Percentiles rank a stretch among this genome's conserved stretches.
These are phyloP conservation scores for Mycetomoellerius zeteki DNA, from an alignment of 1,140 invertebrate species.

Conservation along the genomic window DNA sequence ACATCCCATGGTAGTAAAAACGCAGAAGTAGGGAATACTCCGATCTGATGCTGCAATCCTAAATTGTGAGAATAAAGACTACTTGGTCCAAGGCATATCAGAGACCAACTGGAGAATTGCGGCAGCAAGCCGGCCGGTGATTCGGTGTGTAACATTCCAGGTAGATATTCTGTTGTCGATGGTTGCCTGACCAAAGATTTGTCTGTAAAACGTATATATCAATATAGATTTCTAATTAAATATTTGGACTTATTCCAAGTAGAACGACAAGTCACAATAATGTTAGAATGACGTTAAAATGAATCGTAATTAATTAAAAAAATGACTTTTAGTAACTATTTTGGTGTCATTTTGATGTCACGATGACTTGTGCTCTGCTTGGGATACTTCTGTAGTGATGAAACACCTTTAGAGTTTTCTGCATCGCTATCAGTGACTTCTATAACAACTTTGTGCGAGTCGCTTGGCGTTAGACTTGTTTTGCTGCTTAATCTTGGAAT, in stretches of 20 bases:
- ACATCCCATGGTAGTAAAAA: slow-evolving; percentile 99
- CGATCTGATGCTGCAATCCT: slow-evolving; percentile 93
- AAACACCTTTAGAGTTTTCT: slow-evolving; percentile 84
- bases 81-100: slow-evolving; percentile 96
- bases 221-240: not conserved
- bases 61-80: slow-evolving; percentile 96
- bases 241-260: not conserved
- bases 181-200: slow-evolving; percentile 90
- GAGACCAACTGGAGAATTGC: slow-evolving; percentile 96
- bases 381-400: not conserved
- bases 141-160: slow-evolving; percentile 95
- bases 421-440: slow-evolving; percentile 84
- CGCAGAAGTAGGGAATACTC: slow-evolving; percentile 95
- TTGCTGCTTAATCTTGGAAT: slow-evolving; percentile 80
- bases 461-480: slow-evolving; percentile 82
- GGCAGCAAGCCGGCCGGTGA: slow-evolving; percentile 94
- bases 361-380: too few relatives aligned
- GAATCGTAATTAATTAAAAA: too few relatives aligned
- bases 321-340: too few relatives aligned
- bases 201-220: slow-evolving; percentile 83
- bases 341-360: too few relatives aligned
- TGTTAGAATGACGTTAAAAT: too few relatives aligned
- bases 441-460: slow-evolving; percentile 86
- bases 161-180: slow-evolving; percentile 96
- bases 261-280: too few relatives aligned